Evolutionary conservation across 2,797 vertebrate genomes (phyloP).

Genomic region (Vultur gryphus): DNA sequence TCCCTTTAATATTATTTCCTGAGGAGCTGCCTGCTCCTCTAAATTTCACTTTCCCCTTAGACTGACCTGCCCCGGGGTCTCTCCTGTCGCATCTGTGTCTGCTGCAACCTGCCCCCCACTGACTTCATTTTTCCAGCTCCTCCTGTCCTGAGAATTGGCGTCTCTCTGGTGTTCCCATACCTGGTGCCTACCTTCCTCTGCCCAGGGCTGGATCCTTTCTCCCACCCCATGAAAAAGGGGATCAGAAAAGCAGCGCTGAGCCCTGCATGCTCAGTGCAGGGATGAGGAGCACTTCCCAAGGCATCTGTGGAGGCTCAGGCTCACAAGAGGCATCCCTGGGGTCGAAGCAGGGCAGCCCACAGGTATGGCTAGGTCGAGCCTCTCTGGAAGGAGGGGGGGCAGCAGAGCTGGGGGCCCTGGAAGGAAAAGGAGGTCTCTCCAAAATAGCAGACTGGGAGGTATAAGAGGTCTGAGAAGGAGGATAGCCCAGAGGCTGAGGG

Average conservation of each 20-base stretch:
- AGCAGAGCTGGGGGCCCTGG: accelerated
- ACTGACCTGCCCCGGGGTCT: not conserved
- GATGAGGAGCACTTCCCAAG: not conserved
- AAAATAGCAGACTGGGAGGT: not conserved
- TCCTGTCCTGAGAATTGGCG: accelerated
- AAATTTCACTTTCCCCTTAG: not conserved
- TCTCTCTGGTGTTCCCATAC: not conserved
- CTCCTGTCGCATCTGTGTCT: not conserved
- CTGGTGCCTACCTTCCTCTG: not conserved
- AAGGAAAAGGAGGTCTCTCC: not conserved
- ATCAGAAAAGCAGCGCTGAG: not conserved
- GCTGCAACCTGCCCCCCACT: not conserved
- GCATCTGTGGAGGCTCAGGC: accelerated
- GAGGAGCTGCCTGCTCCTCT: not conserved
- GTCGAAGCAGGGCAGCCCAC: not conserved
- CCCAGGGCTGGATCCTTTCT: not conserved
- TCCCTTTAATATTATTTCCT: not conserved
- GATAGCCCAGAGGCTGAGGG: not conserved
- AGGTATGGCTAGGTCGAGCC: accelerated
- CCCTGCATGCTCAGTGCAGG: not conserved
- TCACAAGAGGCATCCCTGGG: not conserved
- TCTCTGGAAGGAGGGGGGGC: not conserved
- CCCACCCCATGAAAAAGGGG: not conserved
- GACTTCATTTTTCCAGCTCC: not conserved
- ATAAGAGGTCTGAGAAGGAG: not conserved